phyloP scores from a whole-genome alignment of 2,888 invertebrate genomes.

The Amiota mariae region DNA sequence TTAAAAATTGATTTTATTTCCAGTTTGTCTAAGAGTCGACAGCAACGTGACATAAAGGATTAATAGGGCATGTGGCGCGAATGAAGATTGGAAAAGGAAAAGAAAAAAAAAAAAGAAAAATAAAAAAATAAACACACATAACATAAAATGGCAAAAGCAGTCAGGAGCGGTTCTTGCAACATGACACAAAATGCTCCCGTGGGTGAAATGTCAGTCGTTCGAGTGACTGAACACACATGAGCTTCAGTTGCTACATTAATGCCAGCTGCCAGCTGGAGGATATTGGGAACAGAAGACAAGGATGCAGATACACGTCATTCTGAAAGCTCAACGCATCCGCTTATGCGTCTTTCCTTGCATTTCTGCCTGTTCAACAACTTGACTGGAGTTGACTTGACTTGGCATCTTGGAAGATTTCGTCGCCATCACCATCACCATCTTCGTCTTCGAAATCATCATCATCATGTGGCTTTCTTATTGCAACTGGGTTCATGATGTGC shows the following conservation, averaged over 20 bases:
- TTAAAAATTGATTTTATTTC: conserved; percentile 49
- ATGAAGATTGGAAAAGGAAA: background rate
- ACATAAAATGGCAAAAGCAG: conserved; percentile 31
- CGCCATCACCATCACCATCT: background rate
- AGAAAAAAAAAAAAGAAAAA: background rate
- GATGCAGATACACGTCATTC: conserved; percentile 31
- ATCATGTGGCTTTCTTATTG: too few relatives aligned
- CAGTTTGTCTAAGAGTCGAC: conserved; percentile 49
- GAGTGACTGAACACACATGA: conserved; percentile 52
- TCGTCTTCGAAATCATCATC: background rate
- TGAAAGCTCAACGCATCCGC: background rate
- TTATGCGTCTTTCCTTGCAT: background rate
- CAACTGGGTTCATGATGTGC: conserved; percentile 26
- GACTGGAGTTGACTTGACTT: background rate
- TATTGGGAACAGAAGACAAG: conserved; percentile 46
- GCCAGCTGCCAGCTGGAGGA: background rate
- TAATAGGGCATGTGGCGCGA: conserved; percentile 52
- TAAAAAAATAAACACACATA: background rate
- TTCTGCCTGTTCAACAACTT: background rate
- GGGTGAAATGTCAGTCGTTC: conserved; percentile 65
- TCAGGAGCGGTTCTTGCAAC: conserved; percentile 9
- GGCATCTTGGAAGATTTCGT: background rate
- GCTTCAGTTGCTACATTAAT: conserved; percentile 43
- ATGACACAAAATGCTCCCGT: conserved; percentile 53
- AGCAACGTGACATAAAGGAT: conserved; percentile 51